These are phyloP conservation scores for Sycobia sp. DNA, from an alignment of 1,140 invertebrate genomes.

Conservation along the genomic window DNA sequence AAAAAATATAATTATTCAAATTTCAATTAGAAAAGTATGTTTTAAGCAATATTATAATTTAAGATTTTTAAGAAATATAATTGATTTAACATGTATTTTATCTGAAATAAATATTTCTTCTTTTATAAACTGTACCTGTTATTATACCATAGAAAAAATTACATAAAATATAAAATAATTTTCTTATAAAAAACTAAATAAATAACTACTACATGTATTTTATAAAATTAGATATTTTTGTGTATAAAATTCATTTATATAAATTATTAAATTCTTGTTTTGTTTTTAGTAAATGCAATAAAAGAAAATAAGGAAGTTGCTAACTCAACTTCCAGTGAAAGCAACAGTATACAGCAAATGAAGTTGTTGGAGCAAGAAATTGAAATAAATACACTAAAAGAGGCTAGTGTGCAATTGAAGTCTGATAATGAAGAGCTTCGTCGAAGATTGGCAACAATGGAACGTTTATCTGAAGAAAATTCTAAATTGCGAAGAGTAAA, in stretches of 20 bases:
- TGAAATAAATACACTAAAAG: conserved; percentile 60
- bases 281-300: conserved; percentile 13
- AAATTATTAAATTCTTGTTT: not conserved
- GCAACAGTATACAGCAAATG: conserved; percentile 30
- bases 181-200: no score
- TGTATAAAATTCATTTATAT: not conserved
- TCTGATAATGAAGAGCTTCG: conserved; percentile 71
- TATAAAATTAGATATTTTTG: conserved; percentile 10
- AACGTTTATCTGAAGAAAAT: conserved; percentile 70
- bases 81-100: no score
- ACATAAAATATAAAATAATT: no score
- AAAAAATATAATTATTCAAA: no score
- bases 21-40: no score
- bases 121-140: no score
- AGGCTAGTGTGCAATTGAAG: conserved; percentile 63
- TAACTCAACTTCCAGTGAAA: not conserved
- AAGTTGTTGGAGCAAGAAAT: conserved; percentile 53
- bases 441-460: conserved; percentile 65
- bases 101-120: no score
- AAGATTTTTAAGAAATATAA: no score
- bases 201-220: no score
- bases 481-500: conserved; percentile 64
- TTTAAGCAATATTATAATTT: no score
- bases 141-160: no score
- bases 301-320: not conserved